These are phyloP conservation scores for Myotis daubentonii DNA, from an alignment of 2,797 vertebrate species.

Conservation along the genomic window DNA sequence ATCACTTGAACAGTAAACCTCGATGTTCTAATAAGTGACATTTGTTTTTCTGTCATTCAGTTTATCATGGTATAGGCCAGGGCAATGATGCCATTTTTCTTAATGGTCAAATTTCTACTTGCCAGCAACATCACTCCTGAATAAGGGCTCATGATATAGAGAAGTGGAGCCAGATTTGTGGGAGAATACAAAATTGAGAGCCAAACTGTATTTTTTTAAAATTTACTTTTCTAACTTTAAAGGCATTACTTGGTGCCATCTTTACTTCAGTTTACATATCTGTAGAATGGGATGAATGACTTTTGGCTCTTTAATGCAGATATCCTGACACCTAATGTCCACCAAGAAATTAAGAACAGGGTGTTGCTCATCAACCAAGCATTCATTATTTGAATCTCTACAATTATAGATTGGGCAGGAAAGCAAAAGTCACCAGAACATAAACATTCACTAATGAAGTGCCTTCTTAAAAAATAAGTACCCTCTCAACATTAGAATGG, in stretches of 20 bases:
- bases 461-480: conserved; percentile 9
- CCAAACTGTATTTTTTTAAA: neutral
- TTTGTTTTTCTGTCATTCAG: conserved; percentile 84
- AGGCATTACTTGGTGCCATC: neutral
- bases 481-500: neutral
- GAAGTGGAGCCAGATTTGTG: neutral
- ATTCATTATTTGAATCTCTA: conserved; percentile 37
- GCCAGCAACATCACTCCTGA: conserved; percentile 17
- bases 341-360: conserved; percentile 24
- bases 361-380: conserved; percentile 9
- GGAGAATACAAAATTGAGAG: neutral
- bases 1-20: conserved; percentile 87
- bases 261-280: conserved; percentile 26
- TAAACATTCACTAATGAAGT: conserved; percentile 1
- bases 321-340: neutral
- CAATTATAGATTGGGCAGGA: neutral
- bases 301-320: conserved; percentile 2
- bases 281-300: neutral
- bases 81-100: conserved; percentile 63
- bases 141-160: neutral
- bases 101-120: conserved; percentile 58
- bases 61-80: conserved; percentile 76
- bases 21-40: conserved; percentile 85
- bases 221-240: conserved; percentile 27
- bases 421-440: conserved; percentile 45